Conservation (phyloP, 2,888 invertebrate genomes). For the Tenthredo scrophulariae region DNA sequence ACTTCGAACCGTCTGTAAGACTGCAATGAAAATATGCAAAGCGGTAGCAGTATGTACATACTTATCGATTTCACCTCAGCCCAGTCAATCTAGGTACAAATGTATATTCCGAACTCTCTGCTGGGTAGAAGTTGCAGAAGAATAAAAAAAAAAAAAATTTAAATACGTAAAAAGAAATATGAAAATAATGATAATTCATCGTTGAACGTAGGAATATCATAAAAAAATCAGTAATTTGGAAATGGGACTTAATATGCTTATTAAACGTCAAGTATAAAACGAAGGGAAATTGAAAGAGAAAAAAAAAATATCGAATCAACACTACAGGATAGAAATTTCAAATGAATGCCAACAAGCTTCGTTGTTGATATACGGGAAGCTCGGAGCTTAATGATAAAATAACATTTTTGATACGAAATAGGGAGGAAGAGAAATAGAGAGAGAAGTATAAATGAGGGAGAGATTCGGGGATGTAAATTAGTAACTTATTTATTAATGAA, state of each 20-base stretch:
- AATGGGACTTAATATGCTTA: not conserved
- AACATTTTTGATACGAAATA: not conserved
- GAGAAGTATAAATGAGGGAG: too few relatives aligned
- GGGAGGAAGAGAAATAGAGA: not conserved
- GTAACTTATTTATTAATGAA: not conserved
- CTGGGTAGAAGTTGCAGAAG: not conserved
- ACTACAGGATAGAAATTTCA: not conserved
- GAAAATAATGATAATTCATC: not conserved
- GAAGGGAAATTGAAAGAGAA: not conserved
- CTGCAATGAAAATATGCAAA: constrained; percentile 32
- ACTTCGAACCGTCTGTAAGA: constrained; percentile 27
- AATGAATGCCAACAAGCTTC: not conserved
- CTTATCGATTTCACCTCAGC: constrained; percentile 27
- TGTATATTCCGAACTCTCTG: not conserved
- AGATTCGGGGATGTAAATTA: not conserved
- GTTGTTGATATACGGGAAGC: not conserved
- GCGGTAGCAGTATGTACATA: not conserved
- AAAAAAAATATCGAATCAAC: not conserved
- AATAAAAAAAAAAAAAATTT: not conserved
- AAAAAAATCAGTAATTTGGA: not conserved
- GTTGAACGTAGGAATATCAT: not conserved
- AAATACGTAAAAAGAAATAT: not conserved
- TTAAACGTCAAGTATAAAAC: not conserved
- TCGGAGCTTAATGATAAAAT: not conserved
- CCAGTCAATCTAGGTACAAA: not conserved